These are phyloP conservation scores for Pachliopta kotzebuea DNA, from an alignment of 2,888 invertebrate genomes.

Conservation along the genomic window DNA sequence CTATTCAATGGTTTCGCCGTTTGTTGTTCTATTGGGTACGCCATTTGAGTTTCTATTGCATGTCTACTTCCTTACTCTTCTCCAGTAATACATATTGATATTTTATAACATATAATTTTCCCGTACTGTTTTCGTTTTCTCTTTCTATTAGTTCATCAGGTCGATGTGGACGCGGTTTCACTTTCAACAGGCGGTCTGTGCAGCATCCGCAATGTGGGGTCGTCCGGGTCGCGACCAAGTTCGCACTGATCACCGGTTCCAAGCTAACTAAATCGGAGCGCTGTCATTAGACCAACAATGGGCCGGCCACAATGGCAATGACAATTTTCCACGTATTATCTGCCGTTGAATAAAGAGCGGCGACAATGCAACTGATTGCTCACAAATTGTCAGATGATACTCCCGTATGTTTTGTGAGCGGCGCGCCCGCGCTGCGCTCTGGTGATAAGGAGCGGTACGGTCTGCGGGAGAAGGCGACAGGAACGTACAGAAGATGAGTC, in stretches of 20 bases:
- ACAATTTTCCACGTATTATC: slow-evolving; percentile 80
- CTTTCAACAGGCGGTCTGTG: too few relatives aligned
- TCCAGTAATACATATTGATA: too few relatives aligned
- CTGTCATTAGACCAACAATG: slow-evolving; percentile 77
- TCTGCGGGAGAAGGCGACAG: slow-evolving; percentile 6
- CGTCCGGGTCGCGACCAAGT: slow-evolving; percentile 49
- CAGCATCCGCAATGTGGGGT: too few relatives aligned
- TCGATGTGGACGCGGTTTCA: too few relatives aligned
- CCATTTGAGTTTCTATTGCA: slow-evolving; percentile 45
- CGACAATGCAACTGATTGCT: slow-evolving; percentile 80
- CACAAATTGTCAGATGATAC: slow-evolving; percentile 81
- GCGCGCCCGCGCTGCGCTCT: slow-evolving; percentile 63
- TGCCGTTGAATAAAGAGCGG: slow-evolving; percentile 78
- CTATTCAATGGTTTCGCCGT: slow-evolving; percentile 52
- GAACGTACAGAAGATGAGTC: neutral
- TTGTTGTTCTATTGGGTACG: slow-evolving; percentile 55
- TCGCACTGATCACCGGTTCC: slow-evolving; percentile 65
- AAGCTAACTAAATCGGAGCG: slow-evolving; percentile 65
- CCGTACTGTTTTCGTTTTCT: too few relatives aligned
- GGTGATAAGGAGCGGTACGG: slow-evolving; percentile 51
- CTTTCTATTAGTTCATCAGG: too few relatives aligned
- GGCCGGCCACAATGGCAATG: slow-evolving; percentile 68
- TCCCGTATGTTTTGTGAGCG: slow-evolving; percentile 72
- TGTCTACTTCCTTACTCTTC: too few relatives aligned
- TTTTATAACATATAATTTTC: too few relatives aligned